Evolutionary conservation across 2,797 vertebrate species (phyloP), one percentile per base, ranked within the genome.

Genomic region (Pipistrellus pipistrellus): DNA sequence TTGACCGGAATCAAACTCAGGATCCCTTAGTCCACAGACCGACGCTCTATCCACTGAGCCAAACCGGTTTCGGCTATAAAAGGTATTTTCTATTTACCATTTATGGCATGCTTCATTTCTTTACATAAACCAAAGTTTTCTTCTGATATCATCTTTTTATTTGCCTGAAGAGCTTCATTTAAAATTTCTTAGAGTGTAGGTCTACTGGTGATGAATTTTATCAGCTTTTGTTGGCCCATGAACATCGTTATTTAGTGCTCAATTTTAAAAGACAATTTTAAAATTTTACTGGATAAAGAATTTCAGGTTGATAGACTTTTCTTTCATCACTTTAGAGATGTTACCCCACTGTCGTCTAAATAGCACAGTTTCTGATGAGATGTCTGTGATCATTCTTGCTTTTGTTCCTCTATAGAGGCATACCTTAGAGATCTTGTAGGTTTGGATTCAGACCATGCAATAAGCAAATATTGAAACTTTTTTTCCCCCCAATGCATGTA

Each of bases 221-320:
- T 88, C 44, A 55, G 62, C 30, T 94, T 94, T 88, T 91, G 8
- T 85, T 90, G 91, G 11, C 48, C 55, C 66, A n/a, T 62, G 84
- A 82, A 48, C 11, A 27, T 59, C 10, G 85, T 92, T 88, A 73
- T 69, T 64, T 78, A 91, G 59, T 68, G 44, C 30, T 90, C 25
- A 92, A 20, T 55, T 92, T 89, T 87, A 44, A 92, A 80, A 92
- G 51, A 55, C 17, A 91, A 9, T 77, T 95, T 80, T n/a, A 55
- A 13, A 91, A 9, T 77, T 95, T 80, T n/a, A 84, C 41, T 86
- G 38, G 64, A 10, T 90, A 41, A 87, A 92, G 62, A 41, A 90
- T 69, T 75, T 25, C 77, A 90, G 38, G 12, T 66, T 83, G 51
- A 84, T 66, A 87, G 17, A 71, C 71, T 91, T 81, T 73, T 84